Base-by-base conservation (phyloP, 2,113 vertebrate genomes). In the Origma solitaria region DNA sequence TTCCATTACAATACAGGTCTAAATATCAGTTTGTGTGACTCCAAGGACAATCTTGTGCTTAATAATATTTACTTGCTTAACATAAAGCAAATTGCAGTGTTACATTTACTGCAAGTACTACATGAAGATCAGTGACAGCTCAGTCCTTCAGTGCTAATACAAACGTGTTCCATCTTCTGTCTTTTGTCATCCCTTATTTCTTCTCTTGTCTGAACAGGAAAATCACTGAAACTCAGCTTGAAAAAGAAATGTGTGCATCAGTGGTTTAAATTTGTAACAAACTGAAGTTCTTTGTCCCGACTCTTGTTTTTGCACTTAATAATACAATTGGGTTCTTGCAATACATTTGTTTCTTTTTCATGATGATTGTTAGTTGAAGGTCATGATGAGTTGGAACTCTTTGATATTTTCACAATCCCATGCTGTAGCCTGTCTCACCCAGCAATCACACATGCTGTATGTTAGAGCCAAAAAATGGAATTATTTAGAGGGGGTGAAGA, bases 261-360 rank as follows among this genome's bases (percentile, higher is more conserved):
- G 45, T 70, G 23, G 21, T 65, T 81, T 49, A 58, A 50, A 50
- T 70, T 57, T 62, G 49, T 91, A 77, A 88, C 42, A 56, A 86
- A 15, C 38, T 54, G 25, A 58, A 79, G 18, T 57, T 64, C n/a
- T 68, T 81, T 91, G n/a, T 80, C 45, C 61, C 77, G 62, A 62
- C 54, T 90, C 22, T 61, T 86, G 50, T 15, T 90, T 94, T 93
- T 94, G 93, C 82, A 83, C 92, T 91, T 90, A 90, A 58, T 66
- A 91, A 80, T 91, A 86, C 35, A 86, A 12, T 13, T 76, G 79
- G 44, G 60, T 58, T 90, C 79, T 91, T 92, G 58, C 82, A 90
- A 47, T 96, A 21, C 10, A 10, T 86, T 66, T 89, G 58, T 79
- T 17, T 88, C 44, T 7, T 58, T 66, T 72, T 80, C 44, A 22